Evolutionary conservation across 2,113 vertebrate genomes (phyloP).

Genomic region (Fregata magnificens): DNA sequence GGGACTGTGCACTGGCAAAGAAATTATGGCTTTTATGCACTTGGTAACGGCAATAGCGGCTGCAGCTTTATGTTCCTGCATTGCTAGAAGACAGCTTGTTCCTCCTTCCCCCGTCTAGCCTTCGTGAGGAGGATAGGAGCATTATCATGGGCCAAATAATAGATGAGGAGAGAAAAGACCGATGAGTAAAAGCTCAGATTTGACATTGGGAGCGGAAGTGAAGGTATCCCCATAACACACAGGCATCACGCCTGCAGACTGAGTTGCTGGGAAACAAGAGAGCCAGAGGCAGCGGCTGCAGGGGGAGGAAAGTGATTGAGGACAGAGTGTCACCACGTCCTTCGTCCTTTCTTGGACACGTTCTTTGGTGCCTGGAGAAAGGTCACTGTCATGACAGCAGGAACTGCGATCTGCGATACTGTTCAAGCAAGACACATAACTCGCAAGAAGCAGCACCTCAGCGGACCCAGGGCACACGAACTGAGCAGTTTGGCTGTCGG

Average conservation of each 20-base stretch:
- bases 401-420: accelerated
- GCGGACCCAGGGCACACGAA: not conserved
- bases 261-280: not conserved
- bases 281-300: not conserved
- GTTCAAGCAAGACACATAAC: not conserved
- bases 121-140: not conserved
- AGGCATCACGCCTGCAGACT: not conserved
- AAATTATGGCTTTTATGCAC: not conserved
- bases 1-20: not conserved
- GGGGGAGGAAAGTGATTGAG: not conserved
- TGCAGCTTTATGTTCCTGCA: not conserved
- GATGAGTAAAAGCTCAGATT: not conserved
- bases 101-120: not conserved
- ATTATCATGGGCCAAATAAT: not conserved
- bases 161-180: not conserved
- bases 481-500: accelerated
- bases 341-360: not conserved
- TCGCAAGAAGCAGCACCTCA: not conserved
- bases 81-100: not conserved
- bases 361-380: not conserved
- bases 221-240: not conserved
- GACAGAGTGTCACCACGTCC: not conserved
- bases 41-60: not conserved
- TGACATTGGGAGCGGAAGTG: not conserved
- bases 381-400: not conserved